Conservation (phyloP, 2,113 vertebrate species). For the Ailurus styani region DNA sequence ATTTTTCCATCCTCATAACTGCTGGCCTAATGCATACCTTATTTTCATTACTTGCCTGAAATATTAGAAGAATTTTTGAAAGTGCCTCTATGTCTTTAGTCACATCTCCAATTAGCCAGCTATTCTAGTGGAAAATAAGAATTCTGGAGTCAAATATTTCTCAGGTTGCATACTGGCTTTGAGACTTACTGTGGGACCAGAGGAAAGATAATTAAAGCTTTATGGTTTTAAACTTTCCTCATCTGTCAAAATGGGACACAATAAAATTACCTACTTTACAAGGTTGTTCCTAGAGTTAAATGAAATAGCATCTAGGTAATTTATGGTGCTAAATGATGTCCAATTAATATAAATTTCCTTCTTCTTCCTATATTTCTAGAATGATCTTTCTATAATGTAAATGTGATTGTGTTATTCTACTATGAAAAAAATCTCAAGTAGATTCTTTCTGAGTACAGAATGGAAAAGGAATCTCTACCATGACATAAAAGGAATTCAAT, state of each 20-base stretch:
- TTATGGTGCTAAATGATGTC: not conserved
- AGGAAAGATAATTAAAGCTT: conserved; percentile 40
- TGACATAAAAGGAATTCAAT: not conserved
- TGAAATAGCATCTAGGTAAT: conserved; percentile 4
- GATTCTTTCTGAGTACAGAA: not conserved
- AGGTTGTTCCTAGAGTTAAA: not conserved
- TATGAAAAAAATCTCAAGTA: not conserved
- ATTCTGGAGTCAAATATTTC: not conserved
- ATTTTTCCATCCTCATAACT: not conserved
- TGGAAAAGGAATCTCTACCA: not conserved
- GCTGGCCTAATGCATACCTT: not conserved
- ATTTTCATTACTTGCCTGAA: not conserved
- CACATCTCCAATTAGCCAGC: conserved; percentile 7
- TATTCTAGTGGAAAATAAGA: not conserved
- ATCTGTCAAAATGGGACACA: conserved; percentile 24
- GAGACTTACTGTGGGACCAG: not conserved
- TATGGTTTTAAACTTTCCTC: conserved; percentile 35
- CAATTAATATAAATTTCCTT: conserved; percentile 12
- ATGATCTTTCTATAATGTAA: not conserved
- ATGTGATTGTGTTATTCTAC: not conserved
- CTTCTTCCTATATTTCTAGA: not conserved
- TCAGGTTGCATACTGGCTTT: not conserved
- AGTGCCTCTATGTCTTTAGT: not conserved
- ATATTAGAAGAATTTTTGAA: conserved; percentile 1
- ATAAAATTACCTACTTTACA: conserved; percentile 19